Percentiles rank a stretch among this genome's conserved stretches.
Evolutionary conservation across 2,113 vertebrate species (phyloP).

Genomic region (Elanus axillaris): DNA sequence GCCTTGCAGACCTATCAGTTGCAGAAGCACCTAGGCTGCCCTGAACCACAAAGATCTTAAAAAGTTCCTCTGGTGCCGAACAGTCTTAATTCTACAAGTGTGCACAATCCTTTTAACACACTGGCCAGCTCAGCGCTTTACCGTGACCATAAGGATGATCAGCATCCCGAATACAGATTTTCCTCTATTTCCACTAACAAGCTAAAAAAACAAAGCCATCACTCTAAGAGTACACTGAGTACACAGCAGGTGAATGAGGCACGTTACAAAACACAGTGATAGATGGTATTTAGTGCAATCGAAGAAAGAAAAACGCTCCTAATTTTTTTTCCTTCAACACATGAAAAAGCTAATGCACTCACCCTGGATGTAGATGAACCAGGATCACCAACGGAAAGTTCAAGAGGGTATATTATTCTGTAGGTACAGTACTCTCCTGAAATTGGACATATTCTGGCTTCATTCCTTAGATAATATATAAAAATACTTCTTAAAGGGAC

Average conservation of each 20-base stretch:
- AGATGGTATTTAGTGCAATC: neutral
- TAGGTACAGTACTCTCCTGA: neutral
- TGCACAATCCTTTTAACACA: neutral
- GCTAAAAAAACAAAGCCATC: neutral
- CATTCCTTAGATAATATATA: neutral
- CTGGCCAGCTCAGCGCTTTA: neutral
- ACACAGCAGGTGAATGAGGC: neutral
- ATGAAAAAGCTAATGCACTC: neutral
- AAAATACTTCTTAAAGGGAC: neutral
- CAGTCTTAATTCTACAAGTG: neutral
- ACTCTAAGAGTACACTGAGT: neutral
- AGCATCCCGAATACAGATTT: neutral
- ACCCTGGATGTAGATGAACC: neutral
- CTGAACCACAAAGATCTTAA: neutral
- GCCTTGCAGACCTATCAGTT: fast-evolving
- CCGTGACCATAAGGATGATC: neutral
- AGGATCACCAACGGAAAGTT: neutral
- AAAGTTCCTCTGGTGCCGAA: neutral
- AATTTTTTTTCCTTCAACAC: neutral
- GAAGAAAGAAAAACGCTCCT: neutral
- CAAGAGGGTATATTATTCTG: neutral
- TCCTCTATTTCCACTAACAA: neutral
- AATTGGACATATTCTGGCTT: neutral
- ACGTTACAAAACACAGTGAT: neutral
- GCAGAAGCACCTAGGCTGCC: neutral